Evolutionary conservation across 2,888 invertebrate species (phyloP).

Genomic region (Lepidochrysops patricia): DNA sequence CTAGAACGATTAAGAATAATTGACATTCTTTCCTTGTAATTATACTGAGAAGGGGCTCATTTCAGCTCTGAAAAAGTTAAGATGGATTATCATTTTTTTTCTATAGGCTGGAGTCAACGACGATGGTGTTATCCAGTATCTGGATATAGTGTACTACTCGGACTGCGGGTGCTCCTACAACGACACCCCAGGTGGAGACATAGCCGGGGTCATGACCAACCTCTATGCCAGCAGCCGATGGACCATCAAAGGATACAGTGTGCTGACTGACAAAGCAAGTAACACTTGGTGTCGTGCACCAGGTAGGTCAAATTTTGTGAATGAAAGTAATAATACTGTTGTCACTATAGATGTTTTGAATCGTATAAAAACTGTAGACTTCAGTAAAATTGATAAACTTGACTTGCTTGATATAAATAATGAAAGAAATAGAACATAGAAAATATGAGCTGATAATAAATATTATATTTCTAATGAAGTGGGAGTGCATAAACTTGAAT

Average conservation of each 20-base stretch:
- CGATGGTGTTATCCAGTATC: conserved; percentile 71
- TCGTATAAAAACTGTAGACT: too few relatives aligned
- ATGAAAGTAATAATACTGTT: neutral
- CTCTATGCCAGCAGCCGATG: conserved; percentile 72
- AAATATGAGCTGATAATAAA: too few relatives aligned
- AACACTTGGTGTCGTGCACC: conserved; percentile 83
- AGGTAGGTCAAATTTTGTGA: conserved; percentile 50
- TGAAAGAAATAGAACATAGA: too few relatives aligned
- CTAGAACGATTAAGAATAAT: too few relatives aligned
- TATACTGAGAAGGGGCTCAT: too few relatives aligned
- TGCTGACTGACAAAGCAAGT: conserved; percentile 77
- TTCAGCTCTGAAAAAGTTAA: too few relatives aligned
- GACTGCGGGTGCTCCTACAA: conserved; percentile 57
- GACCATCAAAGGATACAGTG: conserved; percentile 60
- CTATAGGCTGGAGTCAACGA: conserved; percentile 67
- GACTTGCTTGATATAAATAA: too few relatives aligned
- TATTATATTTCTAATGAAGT: too few relatives aligned
- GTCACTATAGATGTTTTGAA: too few relatives aligned
- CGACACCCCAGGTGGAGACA: conserved; percentile 37
- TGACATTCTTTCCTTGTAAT: too few relatives aligned
- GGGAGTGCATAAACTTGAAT: too few relatives aligned
- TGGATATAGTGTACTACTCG: conserved; percentile 56
- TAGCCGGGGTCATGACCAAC: conserved; percentile 41
- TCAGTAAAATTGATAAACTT: too few relatives aligned
- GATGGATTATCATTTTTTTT: neutral